These are phyloP conservation scores for Ptychoptera contaminata DNA, from an alignment of 2,888 invertebrate species.

Conservation along the genomic window DNA sequence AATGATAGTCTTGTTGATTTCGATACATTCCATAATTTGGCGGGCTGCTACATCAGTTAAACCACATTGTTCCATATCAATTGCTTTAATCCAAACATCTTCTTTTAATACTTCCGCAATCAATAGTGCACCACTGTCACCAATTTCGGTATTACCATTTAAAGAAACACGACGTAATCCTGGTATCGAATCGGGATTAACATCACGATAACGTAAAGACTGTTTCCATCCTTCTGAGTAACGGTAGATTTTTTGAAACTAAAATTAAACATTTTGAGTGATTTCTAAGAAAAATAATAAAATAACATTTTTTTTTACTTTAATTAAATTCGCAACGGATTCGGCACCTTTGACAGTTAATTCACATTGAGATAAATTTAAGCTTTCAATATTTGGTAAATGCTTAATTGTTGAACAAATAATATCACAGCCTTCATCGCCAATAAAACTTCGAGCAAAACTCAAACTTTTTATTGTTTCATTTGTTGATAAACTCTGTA, in stretches of 20 bases:
- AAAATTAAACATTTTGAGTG: slow-evolving; percentile 16
- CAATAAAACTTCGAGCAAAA: slow-evolving; percentile 49
- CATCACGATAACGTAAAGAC: slow-evolving; percentile 58
- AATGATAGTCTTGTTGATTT: slow-evolving; percentile 47
- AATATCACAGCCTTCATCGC: slow-evolving; percentile 54
- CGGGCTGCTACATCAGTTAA: slow-evolving; percentile 44
- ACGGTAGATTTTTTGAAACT: slow-evolving; percentile 52
- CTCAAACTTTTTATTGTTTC: slow-evolving; percentile 49
- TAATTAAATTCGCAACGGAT: slow-evolving; percentile 48
- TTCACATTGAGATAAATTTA: slow-evolving; percentile 55
- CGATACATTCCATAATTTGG: slow-evolving; percentile 41
- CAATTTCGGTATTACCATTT: slow-evolving; percentile 50
- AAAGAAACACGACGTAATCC: slow-evolving; percentile 54
- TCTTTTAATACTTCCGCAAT: slow-evolving; percentile 56
- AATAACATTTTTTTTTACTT: slow-evolving; percentile 32
- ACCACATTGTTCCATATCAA: slow-evolving; percentile 63
- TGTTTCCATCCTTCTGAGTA: slow-evolving; percentile 71
- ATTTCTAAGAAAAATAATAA: slow-evolving; percentile 1
- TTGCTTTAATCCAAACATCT: slow-evolving; percentile 62
- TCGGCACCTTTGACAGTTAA: slow-evolving; percentile 45
- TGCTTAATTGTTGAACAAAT: slow-evolving; percentile 51
- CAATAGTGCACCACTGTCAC: slow-evolving; percentile 43
- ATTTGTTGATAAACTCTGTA: slow-evolving; percentile 43
- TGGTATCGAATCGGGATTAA: slow-evolving; percentile 54
- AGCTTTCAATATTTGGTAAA: slow-evolving; percentile 46